Evolutionary conservation across 2,797 vertebrate genomes (phyloP).

Genomic region (Eulemur rubriventer): DNA sequence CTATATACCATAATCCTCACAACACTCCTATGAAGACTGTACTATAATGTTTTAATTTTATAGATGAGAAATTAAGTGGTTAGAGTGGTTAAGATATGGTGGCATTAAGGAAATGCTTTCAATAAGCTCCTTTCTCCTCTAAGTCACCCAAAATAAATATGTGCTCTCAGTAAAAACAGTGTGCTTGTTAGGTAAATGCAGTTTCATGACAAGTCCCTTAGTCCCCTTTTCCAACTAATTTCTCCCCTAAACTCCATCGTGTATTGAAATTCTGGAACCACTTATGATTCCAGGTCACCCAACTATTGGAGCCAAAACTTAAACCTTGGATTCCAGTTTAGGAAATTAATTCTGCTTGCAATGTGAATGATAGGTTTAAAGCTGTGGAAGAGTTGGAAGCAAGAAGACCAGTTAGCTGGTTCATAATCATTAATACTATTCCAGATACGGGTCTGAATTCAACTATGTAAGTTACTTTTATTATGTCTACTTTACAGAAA

Average conservation of each 20-base stretch:
- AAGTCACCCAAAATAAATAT: neutral
- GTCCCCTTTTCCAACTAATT: neutral
- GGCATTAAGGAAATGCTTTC: neutral
- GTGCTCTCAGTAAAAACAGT: neutral
- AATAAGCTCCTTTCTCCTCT: neutral
- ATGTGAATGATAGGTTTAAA: neutral
- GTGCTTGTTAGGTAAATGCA: neutral
- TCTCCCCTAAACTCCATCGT: neutral
- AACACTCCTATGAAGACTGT: neutral
- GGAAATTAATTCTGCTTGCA: neutral
- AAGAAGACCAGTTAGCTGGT: neutral
- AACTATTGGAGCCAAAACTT: neutral
- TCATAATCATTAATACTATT: neutral
- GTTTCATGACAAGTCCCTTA: neutral
- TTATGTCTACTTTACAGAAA: neutral
- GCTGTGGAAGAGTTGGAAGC: neutral
- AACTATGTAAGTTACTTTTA: neutral
- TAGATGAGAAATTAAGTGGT: neutral
- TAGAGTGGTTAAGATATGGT: neutral
- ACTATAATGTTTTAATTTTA: neutral
- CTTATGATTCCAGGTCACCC: neutral
- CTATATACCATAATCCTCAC: neutral
- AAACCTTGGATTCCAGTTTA: neutral
- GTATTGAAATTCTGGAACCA: neutral
- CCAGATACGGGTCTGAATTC: neutral